A percentile compares a stretch with the other conserved stretches of the same genome.
Evolutionary conservation across 2,797 vertebrate species (phyloP).

Genomic region (Natrix natrix): DNA sequence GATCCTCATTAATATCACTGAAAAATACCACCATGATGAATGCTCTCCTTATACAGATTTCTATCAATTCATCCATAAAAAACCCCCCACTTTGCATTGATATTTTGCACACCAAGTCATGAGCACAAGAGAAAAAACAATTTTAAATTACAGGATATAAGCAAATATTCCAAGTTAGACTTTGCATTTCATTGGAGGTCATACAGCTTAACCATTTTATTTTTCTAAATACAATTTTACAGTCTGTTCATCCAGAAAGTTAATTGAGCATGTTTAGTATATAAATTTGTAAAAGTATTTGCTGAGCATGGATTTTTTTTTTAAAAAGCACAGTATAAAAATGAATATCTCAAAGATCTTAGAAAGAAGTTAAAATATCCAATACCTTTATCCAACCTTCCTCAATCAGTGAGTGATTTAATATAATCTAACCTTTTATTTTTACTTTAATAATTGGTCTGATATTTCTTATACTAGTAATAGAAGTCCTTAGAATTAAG

Average conservation of each 20-base stretch:
- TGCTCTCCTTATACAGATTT: conserved; percentile 20
- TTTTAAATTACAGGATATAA: conserved; percentile 41
- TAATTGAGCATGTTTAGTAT: conserved; percentile 39
- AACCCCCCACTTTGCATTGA: conserved; percentile 15
- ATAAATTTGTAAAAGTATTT: conserved; percentile 38
- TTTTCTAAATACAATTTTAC: conserved; percentile 45
- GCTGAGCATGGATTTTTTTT: conserved; percentile 33
- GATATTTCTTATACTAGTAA: neutral
- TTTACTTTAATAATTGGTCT: conserved; percentile 9
- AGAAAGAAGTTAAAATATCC: conserved; percentile 17
- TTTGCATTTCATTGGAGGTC: conserved; percentile 35
- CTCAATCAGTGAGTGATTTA: conserved; percentile 6
- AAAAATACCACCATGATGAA: neutral
- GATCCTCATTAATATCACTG: conserved; percentile 9
- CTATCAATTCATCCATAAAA: conserved; percentile 33
- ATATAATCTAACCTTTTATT: conserved; percentile 13
- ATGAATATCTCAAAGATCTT: conserved; percentile 26
- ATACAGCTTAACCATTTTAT: conserved; percentile 28
- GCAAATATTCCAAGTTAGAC: conserved; percentile 37
- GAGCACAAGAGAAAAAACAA: conserved; percentile 27
- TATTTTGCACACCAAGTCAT: conserved; percentile 29
- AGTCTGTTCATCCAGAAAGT: conserved; percentile 52
- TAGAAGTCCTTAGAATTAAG: neutral
- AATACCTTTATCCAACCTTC: conserved; percentile 24
- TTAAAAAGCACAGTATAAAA: conserved; percentile 16